A percentile compares a stretch with the other conserved stretches of the same genome.
Conservation (phyloP, 2,797 vertebrate genomes). For the Amniataba percoides region DNA sequence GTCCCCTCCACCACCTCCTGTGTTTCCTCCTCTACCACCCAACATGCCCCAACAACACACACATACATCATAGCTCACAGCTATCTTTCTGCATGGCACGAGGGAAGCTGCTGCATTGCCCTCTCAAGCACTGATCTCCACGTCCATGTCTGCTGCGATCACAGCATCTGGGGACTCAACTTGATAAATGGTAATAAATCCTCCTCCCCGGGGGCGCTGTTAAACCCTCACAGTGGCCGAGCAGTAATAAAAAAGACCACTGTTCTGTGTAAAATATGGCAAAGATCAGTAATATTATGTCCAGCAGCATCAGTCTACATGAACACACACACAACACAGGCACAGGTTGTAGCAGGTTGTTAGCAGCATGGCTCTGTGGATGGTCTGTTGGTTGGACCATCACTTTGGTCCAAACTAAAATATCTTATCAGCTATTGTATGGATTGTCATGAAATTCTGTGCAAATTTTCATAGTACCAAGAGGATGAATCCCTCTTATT, state of each 20-base stretch:
- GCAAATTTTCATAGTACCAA: not conserved
- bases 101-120: slow-evolving; percentile 21
- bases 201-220: slow-evolving; percentile 36
- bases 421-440: not conserved
- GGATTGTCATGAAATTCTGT: not conserved
- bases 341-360: slow-evolving; percentile 1
- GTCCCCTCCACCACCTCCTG: slow-evolving; percentile 23
- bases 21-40: slow-evolving; percentile 37
- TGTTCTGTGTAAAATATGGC: slow-evolving; percentile 48
- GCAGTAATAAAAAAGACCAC: slow-evolving; percentile 55
- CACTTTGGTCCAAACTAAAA: not conserved
- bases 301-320: slow-evolving; percentile 26
- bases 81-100: slow-evolving; percentile 39
- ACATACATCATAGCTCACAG: slow-evolving; percentile 27
- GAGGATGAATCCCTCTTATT: not conserved
- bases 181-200: slow-evolving; percentile 70
- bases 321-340: slow-evolving; percentile 11
- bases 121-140: slow-evolving; percentile 10
- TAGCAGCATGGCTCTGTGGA: not conserved
- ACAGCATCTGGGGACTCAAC: slow-evolving; percentile 38
- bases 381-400: too few relatives aligned
- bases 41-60: slow-evolving; percentile 57
- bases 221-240: slow-evolving; percentile 50
- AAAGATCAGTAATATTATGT: slow-evolving; percentile 50
- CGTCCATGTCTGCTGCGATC: slow-evolving; percentile 26